A percentile compares a stretch with the other conserved stretches of the same genome.
These are phyloP conservation scores for Esox niger DNA, from an alignment of 2,113 vertebrate genomes.

Conservation along the genomic window DNA sequence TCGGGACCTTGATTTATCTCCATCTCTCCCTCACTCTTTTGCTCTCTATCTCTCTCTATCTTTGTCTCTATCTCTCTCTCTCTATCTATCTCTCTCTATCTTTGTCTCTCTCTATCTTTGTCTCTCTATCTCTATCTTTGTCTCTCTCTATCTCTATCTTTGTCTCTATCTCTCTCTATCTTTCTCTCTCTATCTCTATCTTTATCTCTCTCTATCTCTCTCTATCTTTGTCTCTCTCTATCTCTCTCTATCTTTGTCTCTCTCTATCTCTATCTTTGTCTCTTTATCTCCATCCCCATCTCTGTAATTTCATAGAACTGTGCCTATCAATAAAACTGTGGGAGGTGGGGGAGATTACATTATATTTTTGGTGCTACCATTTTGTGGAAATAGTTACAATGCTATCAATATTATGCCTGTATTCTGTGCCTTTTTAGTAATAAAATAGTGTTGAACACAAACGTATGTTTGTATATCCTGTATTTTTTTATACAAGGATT, in stretches of 20 bases:
- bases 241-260: conserved; percentile 1
- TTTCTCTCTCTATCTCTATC: not conserved
- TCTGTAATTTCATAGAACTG: conserved; percentile 32
- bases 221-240: conserved; percentile 4
- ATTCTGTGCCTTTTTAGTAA: conserved; percentile 75
- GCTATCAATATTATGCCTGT: conserved; percentile 59
- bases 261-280: not conserved
- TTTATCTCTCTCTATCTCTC: not conserved
- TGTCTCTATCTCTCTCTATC: not conserved
- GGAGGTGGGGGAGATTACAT: conserved; percentile 50
- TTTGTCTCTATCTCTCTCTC: not conserved
- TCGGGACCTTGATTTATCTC: conserved; percentile 4
- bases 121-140: conserved; percentile 7
- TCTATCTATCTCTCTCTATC: not conserved
- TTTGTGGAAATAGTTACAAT: conserved; percentile 66
- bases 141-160: not conserved
- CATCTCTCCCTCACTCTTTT: not conserved
- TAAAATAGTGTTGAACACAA: conserved; percentile 56
- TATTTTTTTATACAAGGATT: too few relatives aligned
- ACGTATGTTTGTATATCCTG: not conserved
- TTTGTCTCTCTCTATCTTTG: conserved; percentile 1
- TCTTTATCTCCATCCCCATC: not conserved
- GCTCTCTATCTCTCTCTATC: conserved; percentile 4
- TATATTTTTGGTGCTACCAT: conserved; percentile 81
- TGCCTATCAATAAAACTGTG: conserved; percentile 59